These are phyloP conservation scores for Cynaeus angustus DNA, from an alignment of 2,888 invertebrate species.

Conservation along the genomic window DNA sequence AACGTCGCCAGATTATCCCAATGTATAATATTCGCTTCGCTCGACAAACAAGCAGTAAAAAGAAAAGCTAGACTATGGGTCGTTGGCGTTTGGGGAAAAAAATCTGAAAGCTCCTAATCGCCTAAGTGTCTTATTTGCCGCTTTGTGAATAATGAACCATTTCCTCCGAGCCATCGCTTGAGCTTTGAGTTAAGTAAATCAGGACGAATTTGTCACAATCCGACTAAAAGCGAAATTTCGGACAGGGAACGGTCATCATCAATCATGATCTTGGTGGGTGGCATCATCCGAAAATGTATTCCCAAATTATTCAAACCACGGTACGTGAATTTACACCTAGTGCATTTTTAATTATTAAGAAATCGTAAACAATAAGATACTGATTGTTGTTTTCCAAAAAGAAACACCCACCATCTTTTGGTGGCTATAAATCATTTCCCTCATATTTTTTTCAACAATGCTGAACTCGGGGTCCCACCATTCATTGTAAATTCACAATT, in stretches of 20 bases:
- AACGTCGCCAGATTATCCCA: constrained; percentile 40
- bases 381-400: not conserved
- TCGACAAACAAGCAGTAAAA: constrained; percentile 39
- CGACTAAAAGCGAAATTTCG: constrained; percentile 38
- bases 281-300: too few species aligned
- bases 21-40: constrained; percentile 44
- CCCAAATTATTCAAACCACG: too few species aligned
- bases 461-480: constrained; percentile 9
- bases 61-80: constrained; percentile 49
- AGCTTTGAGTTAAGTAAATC: constrained; percentile 46
- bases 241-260: constrained; percentile 27
- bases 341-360: too few species aligned
- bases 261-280: constrained; percentile 20
- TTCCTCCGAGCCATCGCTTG: constrained; percentile 49
- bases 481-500: constrained; percentile 39
- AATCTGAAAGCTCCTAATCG: constrained; percentile 57
- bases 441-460: constrained; percentile 12
- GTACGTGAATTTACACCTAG: too few species aligned
- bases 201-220: constrained; percentile 46
- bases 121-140: constrained; percentile 60
- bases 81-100: constrained; percentile 52
- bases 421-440: constrained; percentile 12
- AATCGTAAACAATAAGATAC: too few species aligned
- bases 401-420: constrained; percentile 17
- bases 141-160: constrained; percentile 60